Base-by-base conservation (phyloP, 2,797 vertebrate genomes). In the Carapus acus region DNA sequence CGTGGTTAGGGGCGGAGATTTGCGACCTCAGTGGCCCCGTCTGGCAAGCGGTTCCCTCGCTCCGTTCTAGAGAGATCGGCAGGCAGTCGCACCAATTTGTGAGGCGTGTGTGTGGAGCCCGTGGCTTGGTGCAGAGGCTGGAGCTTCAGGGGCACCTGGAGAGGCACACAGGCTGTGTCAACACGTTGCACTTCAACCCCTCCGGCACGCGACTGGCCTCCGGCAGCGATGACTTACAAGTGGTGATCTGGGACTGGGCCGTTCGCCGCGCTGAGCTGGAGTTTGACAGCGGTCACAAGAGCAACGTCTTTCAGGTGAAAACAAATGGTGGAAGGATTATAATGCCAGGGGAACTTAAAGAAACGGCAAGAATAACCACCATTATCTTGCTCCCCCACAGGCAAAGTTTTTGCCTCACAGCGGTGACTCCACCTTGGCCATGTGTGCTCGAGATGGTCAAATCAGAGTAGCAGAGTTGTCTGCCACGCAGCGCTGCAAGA, bases 391-490 rank as follows among this genome's bases (percentile, higher is more conserved):
- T 18, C 71, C 19, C 33, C 13, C 11, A 1, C 39, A 97, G 96
- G 96, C 94, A 18, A 98, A 98, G 81, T 98, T 98, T 81, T 90
- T 98, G 62, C 94, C 94, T 39, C 94, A 98, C 85, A 96, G 93
- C 0, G 96, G 96, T 0, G 96, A 98, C 80, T 94, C 93, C n/a
- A 97, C 94, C 2, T 74, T 97, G 76, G 95, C 93, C 52, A 98
- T 95, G 94, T 97, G 95, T 14, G 93, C 96, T 23, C 90, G 94
- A 1, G 94, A 98, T 0, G 95, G 96, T 27, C 96, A 98, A 82
- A 93, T 98, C 71, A 73, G 96, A 0, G 91, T 98, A 42, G 95
- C 94, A 0, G 94, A 98, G 76, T 90, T 98, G 5, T 98, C 96
- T 0, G 94, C 94, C 67, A 97, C 93, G 0, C 93, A 98, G 68